phyloP scores from a whole-genome alignment of 2,888 invertebrate species.

The Protonemura montana region DNA sequence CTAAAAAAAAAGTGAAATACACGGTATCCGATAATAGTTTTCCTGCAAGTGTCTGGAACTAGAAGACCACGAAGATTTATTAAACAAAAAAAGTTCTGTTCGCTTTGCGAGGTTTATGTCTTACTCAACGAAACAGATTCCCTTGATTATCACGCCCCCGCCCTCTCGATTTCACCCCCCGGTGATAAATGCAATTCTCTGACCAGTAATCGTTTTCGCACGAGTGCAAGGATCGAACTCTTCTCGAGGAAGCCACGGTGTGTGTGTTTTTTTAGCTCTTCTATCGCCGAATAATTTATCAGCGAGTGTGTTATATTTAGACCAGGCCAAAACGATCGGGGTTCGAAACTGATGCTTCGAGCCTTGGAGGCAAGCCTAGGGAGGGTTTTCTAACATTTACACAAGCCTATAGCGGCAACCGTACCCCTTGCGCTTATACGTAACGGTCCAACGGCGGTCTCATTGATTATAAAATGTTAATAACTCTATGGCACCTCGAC shows the following conservation, averaged over 20 bases:
- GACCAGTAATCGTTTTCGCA: background rate
- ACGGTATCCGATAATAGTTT: too few species aligned
- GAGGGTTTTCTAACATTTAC: conserved; percentile 12
- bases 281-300: background rate
- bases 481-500: background rate
- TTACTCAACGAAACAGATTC: background rate
- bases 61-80: too few species aligned
- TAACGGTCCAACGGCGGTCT: background rate
- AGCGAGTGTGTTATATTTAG: conserved; percentile 1
- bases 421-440: background rate
- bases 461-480: conserved; percentile 12
- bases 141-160: background rate
- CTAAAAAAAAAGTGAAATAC: too few species aligned
- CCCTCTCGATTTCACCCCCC: background rate
- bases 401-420: background rate
- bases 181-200: background rate
- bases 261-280: conserved; percentile 12
- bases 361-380: too few species aligned
- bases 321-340: background rate
- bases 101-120: too few species aligned
- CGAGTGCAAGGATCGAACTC: background rate
- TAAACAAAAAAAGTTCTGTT: too few species aligned
- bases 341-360: background rate
- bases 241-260: background rate
- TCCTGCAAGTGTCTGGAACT: too few species aligned